A percentile compares a stretch with the other conserved stretches of the same genome.
Conservation (phyloP, 2,797 vertebrate genomes). For the Lithobates sylvaticus region DNA sequence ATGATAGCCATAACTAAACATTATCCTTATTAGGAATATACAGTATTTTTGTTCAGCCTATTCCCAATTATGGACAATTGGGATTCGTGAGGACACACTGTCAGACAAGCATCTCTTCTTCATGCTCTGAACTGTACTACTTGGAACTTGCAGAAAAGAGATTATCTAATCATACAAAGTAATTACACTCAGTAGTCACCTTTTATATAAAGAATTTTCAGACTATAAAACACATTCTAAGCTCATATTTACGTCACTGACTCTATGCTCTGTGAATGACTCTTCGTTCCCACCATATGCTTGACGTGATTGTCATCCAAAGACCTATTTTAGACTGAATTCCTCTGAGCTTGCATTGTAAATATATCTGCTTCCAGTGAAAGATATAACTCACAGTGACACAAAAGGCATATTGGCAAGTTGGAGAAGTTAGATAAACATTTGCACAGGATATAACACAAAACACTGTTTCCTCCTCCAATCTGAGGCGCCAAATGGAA, state of each 20-base stretch:
- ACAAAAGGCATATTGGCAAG: constrained; percentile 11
- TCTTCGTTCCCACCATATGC: constrained; percentile 37
- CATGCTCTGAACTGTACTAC: background rate
- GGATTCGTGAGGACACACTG: background rate
- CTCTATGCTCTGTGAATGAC: background rate
- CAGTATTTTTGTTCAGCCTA: background rate
- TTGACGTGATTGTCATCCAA: background rate
- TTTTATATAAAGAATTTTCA: constrained; percentile 8
- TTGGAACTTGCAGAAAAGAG: constrained; percentile 5
- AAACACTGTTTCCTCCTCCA: constrained; percentile 39
- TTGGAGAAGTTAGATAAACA: constrained; percentile 34
- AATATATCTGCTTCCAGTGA: constrained; percentile 18
- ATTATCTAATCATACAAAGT: background rate
- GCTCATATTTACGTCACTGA: background rate
- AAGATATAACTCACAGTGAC: background rate
- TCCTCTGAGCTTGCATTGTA: constrained; percentile 22
- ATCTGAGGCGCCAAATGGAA: constrained; percentile 41
- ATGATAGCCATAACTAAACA: background rate
- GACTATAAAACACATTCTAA: constrained; percentile 22
- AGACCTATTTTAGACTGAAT: constrained; percentile 2
- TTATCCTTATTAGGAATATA: background rate
- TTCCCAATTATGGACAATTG: background rate
- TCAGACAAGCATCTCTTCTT: background rate
- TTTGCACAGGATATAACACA: constrained; percentile 53
- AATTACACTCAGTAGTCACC: background rate